A percentile compares a stretch with the other conserved stretches of the same genome.
These are phyloP conservation scores for Tamias sibiricus DNA, from an alignment of 2,113 vertebrate species.

Conservation along the genomic window DNA sequence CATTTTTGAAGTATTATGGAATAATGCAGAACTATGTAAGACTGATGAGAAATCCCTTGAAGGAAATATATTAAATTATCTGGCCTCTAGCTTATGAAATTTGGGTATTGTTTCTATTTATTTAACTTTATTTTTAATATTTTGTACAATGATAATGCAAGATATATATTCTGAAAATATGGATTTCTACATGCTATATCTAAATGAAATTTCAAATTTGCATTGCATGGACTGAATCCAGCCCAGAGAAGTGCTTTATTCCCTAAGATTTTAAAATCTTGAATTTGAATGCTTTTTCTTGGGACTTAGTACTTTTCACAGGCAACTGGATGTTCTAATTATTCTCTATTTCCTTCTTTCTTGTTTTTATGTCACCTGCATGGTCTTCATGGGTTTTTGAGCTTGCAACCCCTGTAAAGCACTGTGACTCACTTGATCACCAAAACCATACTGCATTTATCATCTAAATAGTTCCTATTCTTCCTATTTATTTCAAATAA, in stretches of 20 bases:
- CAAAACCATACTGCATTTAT: neutral
- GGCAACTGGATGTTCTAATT: neutral
- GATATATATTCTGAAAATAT: neutral
- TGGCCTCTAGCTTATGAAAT: neutral
- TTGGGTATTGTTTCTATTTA: neutral
- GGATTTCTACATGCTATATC: neutral
- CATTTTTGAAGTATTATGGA: neutral
- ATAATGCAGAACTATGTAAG: neutral
- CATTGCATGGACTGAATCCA: neutral
- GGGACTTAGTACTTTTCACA: neutral
- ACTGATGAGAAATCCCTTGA: neutral
- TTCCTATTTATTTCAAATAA: neutral
- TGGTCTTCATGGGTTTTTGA: neutral
- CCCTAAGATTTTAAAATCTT: neutral
- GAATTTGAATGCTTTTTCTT: neutral
- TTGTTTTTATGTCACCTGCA: neutral
- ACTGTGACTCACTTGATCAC: neutral
- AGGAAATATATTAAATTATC: neutral
- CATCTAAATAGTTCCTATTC: neutral
- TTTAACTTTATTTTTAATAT: neutral
- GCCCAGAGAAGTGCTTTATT: neutral
- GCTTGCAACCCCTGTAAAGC: neutral
- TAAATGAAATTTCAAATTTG: neutral
- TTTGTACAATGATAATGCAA: neutral
- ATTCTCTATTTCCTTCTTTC: neutral